Conservation (phyloP, 1,140 invertebrate genomes). For the Bombus difficillimus region DNA sequence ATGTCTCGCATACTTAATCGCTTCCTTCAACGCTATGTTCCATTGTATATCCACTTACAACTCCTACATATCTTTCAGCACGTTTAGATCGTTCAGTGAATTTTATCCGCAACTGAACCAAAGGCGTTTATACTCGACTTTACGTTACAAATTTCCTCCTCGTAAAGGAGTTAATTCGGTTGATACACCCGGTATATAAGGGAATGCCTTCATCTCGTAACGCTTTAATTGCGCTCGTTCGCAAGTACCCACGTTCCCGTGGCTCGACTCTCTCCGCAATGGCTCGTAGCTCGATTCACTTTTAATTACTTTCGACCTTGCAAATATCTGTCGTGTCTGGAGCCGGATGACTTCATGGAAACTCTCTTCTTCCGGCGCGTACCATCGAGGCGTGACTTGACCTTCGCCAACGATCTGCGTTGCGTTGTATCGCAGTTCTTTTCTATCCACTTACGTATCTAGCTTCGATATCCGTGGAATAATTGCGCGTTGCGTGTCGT, state of each 20-base stretch:
- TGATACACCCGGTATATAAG: not conserved
- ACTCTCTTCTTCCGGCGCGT: conserved; percentile 39
- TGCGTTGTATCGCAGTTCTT: not conserved
- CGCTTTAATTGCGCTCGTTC: conserved; percentile 16
- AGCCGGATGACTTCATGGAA: conserved; percentile 20
- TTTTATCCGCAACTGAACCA: too few relatives aligned
- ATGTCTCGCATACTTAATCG: not conserved
- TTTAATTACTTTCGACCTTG: conserved; percentile 49
- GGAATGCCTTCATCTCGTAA: conserved; percentile 18
- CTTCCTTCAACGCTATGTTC: not conserved
- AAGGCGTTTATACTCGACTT: not conserved
- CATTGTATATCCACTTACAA: not conserved
- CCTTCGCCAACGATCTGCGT: not conserved
- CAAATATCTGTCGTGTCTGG: conserved; percentile 23
- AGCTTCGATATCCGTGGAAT: not conserved
- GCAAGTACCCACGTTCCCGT: not conserved
- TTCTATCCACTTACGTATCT: conserved; percentile 17
- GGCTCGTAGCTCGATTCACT: conserved; percentile 21
- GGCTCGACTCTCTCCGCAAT: not conserved
- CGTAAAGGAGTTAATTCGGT: not conserved
- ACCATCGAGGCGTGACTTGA: conserved; percentile 24
- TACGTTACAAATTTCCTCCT: not conserved
- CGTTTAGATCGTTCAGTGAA: too few relatives aligned
- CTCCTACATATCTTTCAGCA: too few relatives aligned
- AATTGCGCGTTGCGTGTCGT: not conserved